Evolutionary conservation across 2,888 invertebrate species (phyloP), one percentile per base, ranked within the genome.

Genomic region (Quadriops clusia): DNA sequence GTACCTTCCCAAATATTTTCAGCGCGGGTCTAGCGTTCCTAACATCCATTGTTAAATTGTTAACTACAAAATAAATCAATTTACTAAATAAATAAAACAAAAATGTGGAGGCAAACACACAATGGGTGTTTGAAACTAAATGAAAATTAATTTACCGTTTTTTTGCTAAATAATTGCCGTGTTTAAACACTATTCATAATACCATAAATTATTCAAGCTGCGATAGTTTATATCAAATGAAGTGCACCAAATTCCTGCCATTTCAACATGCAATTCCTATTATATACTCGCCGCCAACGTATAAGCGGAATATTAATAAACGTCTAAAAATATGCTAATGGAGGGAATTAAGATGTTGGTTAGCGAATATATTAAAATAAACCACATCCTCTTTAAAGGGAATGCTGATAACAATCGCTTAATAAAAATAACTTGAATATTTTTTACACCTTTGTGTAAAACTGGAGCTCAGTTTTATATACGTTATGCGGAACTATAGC

Each of bases 161-260:
- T 22, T 10, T 9, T 22, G 22, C 11, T 10, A 22, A 22, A 7
- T 22, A 22, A 22, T 8, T 10, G 10, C 9, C 11, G 11, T 7
- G 5, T 10, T 22, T 5, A n/a, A n/a, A n/a, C n/a, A n/a, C n/a
- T 4, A 9, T 16, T 17, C 10, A 15, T 9, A 9, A 26, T 7
- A 10, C 26, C 4, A 14, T 5, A 26, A 26, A 12, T 15, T 26
- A 11, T 15, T 26, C 17, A 10, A 26, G 3, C 8, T 12, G 26
- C 26, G 6, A 26, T 12, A 26, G 10, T 26, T 26, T 17, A 26
- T 26, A 26, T 26, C 26, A 26, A 26, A 26, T 26, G 17, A 26
- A 12, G 13, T 26, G 26, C 26, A 15, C 14, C 12, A 15, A 26
- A 26, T 26, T 26, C 26, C 17, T 26, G n/a, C n/a, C 12, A 26